Base-by-base conservation (phyloP, 2,888 invertebrate species). In the Masnerella sp. region DNA sequence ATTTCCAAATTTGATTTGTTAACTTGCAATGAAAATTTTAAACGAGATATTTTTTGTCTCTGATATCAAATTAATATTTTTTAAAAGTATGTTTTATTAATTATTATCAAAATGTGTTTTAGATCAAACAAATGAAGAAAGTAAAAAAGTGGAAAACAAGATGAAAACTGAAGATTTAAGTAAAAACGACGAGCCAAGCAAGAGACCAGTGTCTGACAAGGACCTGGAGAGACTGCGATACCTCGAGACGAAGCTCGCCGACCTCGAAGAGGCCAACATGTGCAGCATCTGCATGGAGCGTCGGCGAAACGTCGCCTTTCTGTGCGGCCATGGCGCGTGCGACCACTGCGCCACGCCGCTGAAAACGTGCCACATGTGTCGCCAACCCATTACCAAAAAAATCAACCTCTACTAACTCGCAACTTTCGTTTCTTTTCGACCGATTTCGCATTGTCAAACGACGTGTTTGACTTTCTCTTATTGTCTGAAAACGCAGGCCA, bases 231-330 rank as follows among this genome's bases (percentile, higher is more conserved):
- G 87, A 38, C 56, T 90, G 58, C 87, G 88, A 30, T 92, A 92
- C 81, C 88, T 95, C 58, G 94, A 94, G 84, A 92, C 92, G 78
- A 93, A 94, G 88, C 92, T 96, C 70, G 93, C 93, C 38, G 95
- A 96, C 88, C 92, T 96, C 77, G 96, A 96, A 85, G 96, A 96
- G 82, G 93, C 94, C 12, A 93, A 94, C 81, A 92, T 93, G 84
- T 96, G 96, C 83, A 92, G 94, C 59, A 96, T 96, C 79, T 96
- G 96, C 85, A 95, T 96, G 95, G 96, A 96, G 82, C 89, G 94
- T 28, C 90, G 92, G 70, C 89, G 93, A 30, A 94, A 95, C 82
- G 93, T 95, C 14, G 95, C 93, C 15, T 96, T 96, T 85, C 89
- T 95, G n/a, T 96, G 96, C 82, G 96, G 96, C 1, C 96, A 96